Base-by-base conservation (phyloP, 2,888 invertebrate species). In the Lepas anatifera region DNA sequence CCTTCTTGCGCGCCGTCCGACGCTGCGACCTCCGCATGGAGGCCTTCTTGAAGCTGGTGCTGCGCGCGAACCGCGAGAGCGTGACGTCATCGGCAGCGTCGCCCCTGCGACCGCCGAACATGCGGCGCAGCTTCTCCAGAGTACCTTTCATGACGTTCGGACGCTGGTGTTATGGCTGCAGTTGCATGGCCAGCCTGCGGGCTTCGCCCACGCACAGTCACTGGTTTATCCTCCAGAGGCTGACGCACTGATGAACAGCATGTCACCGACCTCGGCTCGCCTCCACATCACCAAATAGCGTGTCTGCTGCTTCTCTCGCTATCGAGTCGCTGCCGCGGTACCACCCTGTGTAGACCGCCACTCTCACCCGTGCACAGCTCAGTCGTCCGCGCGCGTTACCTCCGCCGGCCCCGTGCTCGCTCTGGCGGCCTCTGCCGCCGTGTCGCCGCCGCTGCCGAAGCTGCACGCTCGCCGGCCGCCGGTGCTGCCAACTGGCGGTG, bases 1-100 rank as follows among this genome's bases (percentile, higher is more conserved):
- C 64, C 39, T 39, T 37, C 39, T 39, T n/a, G 39, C 64, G 64
- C 64, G 39, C 39, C 27, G 64, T 2, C 11, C 71, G 70, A 35
- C 72, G 73, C 7, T 68, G 46, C 18, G 73, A 73, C 16, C 72
- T 71, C n/a, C 73, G 70, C 50, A 74, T 69, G 27, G 74, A 73
- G 6, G 72, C 73, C 48, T 70, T 50, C 63, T 74, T 74, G 72
- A 74, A 74, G 50, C 72, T 72, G 63, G 70, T 73, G 10, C 72
- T 71, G 3, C 72, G 70, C 18, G 71, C 72, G 68, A 71, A 71
- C 11, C 39, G 64, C 64, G 64, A 66, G 11, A 37, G 22, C 0
- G 58, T 58, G 6, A 58, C 58, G 58, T 58, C 58, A 22, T 58
- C 58, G 13, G 8, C 8, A 13, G 32, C 32, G 3, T 29, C 25